These are phyloP conservation scores for Myopa testacea DNA, from an alignment of 2,888 invertebrate species.

Conservation along the genomic window DNA sequence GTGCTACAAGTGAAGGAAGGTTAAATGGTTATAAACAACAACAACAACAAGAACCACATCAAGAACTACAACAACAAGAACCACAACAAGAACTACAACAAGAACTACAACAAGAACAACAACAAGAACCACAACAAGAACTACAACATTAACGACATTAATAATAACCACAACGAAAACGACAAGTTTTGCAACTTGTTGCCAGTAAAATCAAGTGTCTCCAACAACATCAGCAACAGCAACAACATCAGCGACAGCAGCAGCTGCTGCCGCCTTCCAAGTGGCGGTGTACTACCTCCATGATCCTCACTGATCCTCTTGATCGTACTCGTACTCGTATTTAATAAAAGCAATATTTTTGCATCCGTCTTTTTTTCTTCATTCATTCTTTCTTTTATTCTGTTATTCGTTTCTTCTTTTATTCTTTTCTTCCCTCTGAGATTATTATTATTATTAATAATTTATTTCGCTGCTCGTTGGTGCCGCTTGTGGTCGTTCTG, in stretches of 20 bases:
- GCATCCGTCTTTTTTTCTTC: background rate
- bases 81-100: constrained; percentile 13
- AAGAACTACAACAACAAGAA: constrained; percentile 9
- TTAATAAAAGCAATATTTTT: constrained; percentile 30
- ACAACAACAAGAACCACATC: too few relatives aligned
- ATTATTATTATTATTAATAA: constrained; percentile 43
- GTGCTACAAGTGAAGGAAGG: constrained; percentile 40
- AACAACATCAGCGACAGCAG: constrained; percentile 7
- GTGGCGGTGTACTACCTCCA: background rate
- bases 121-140: constrained; percentile 16
- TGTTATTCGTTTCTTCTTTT: background rate
- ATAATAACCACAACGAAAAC: constrained; percentile 17
- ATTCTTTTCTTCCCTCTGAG: constrained; percentile 26
- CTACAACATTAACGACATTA: constrained; percentile 3
- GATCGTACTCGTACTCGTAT: constrained; percentile 4
- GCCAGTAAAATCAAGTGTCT: constrained; percentile 41
- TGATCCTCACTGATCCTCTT: background rate
- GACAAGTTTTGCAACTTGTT: constrained; percentile 36
- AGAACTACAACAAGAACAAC: constrained; percentile 26
- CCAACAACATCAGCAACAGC: constrained; percentile 12
- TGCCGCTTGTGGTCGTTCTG: constrained; percentile 23
- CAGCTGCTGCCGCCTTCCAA: constrained; percentile 2
- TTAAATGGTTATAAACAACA: constrained; percentile 46
- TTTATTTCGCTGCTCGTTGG: constrained; percentile 38
- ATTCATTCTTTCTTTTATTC: background rate